Evolutionary conservation across 2,888 invertebrate genomes (phyloP).

Genomic region (Nematopogon swammerdamellus): DNA sequence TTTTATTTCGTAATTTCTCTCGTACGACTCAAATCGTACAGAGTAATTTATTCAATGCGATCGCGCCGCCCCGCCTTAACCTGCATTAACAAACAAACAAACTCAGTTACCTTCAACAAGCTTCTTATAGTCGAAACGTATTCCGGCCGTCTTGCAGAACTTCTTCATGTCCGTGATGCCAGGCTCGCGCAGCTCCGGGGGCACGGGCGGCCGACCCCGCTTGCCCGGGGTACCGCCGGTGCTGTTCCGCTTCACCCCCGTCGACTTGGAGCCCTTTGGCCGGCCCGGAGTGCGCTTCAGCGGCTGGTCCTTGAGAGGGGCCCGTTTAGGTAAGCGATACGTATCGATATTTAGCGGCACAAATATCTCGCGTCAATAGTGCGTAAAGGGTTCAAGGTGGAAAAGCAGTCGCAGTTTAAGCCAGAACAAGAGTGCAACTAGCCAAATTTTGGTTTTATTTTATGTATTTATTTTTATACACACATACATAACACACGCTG

Average conservation of each 20-base stretch:
- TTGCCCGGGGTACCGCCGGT: slow-evolving; percentile 17
- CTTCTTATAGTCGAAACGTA: slow-evolving; percentile 49
- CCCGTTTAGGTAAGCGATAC: too few species aligned
- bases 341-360: too few species aligned
- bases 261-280: slow-evolving; percentile 36
- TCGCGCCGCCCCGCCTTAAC: slow-evolving; percentile 6
- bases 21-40: neutral
- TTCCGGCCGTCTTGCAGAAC: slow-evolving; percentile 49
- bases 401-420: too few species aligned
- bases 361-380: too few species aligned
- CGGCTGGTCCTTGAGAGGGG: slow-evolving; percentile 23
- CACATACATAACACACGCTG: too few species aligned
- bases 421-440: too few species aligned
- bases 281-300: slow-evolving; percentile 41
- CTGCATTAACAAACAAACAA: too few species aligned
- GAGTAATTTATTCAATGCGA: slow-evolving; percentile 2
- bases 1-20: neutral
- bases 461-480: too few species aligned
- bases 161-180: slow-evolving; percentile 52
- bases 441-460: too few species aligned
- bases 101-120: slow-evolving; percentile 49
- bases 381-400: too few species aligned
- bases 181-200: slow-evolving; percentile 39
- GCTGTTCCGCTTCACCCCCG: slow-evolving; percentile 11
- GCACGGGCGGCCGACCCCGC: slow-evolving; percentile 44